phyloP scores from a whole-genome alignment of 2,113 vertebrate genomes.

The Neofelis nebulosa region DNA sequence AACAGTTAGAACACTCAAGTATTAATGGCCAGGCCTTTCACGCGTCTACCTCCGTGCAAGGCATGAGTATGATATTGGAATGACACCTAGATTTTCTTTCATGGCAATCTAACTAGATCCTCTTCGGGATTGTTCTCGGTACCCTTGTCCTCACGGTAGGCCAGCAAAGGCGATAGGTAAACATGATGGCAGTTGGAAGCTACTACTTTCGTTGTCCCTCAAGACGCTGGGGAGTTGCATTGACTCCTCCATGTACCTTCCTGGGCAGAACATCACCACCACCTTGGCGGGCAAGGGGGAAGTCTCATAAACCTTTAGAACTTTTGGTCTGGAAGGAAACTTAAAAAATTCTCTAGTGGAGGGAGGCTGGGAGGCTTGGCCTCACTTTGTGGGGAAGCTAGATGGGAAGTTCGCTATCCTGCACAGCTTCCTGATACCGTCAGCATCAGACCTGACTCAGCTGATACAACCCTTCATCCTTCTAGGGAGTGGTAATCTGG shows the following conservation, averaged over 20 bases:
- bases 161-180: not conserved
- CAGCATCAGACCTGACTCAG: constrained; percentile 53
- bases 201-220: not conserved
- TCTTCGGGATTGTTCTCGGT: not conserved
- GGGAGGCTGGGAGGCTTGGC: not conserved
- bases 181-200: not conserved
- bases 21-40: not conserved
- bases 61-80: not conserved
- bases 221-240: not conserved
- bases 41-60: not conserved
- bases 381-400: not conserved
- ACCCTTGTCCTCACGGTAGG: not conserved
- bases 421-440: constrained; percentile 5
- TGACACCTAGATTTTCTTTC: not conserved
- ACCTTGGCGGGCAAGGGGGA: not conserved
- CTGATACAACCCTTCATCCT: not conserved
- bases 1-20: not conserved
- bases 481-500: not conserved
- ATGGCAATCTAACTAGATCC: not conserved
- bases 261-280: not conserved
- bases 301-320: not conserved
- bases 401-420: not conserved
- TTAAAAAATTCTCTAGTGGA: not conserved
- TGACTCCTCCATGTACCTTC: not conserved
- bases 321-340: constrained; percentile 37